Base-by-base conservation (phyloP, 64 coral and sea anemone species). In the Montipora efflorescens region DNA sequence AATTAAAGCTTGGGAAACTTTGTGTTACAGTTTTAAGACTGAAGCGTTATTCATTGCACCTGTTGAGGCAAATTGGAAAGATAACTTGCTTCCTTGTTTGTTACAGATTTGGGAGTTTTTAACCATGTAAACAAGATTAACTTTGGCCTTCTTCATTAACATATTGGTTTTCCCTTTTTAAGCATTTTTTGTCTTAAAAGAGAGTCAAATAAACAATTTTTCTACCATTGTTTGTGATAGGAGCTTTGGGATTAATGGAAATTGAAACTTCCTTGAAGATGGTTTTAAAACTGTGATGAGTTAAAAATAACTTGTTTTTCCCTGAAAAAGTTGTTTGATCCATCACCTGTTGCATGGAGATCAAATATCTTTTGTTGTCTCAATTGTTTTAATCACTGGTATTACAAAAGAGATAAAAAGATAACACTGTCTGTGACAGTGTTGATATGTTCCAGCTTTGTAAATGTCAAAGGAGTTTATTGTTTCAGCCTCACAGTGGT, bases 361-460 rank as follows among this genome's bases (percentile, higher is more conserved):
- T 86, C 11, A 72, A 70, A 86, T 86, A 4, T 72, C 82, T 51
- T 86, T 86, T 86, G 82, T 86, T 86, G 64, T 86, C 66, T 71
- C 45, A 71, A 85, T 67, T 69, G 12, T 46, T 16, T 16, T n/a
- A 47, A 46, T 18, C 12, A 48, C 22, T 66, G 18, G 16, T 86
- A 71, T 86, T 86, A 86, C 82, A 71, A 43, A 86, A 86, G 62
- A 86, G 82, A 16, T 48, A 18, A 44, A 16, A 62, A 82, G 80
- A 82, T 82, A 86, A 51, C 62, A 86, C 10, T n/a, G 68, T 71
- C 68, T 71, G 82, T 50, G 64, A 23, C 44, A 67, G 81, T 69
- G 82, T 1, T 86, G 82, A 71, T 12, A 21, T 47, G 2, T 47
- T 84, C 59, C 58, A 84, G 25, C 59, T 67, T 84, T 86, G 15